phyloP scores from a whole-genome alignment of 2,888 invertebrate genomes.

The Hipparchia sbordonii region DNA sequence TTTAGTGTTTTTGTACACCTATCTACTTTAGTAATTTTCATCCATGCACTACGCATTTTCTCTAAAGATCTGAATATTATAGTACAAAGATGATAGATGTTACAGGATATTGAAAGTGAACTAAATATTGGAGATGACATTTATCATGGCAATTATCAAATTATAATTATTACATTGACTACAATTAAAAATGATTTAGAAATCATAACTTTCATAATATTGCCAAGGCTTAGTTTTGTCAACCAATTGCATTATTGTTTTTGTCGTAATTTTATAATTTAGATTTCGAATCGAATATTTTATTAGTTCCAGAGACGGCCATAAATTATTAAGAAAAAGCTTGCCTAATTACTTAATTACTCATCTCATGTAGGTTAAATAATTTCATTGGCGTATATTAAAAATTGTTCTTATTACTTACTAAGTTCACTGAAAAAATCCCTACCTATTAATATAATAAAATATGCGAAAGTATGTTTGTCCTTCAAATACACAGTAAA shows the following conservation, averaged over 20 bases:
- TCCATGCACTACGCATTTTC: background rate
- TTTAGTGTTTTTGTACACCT: background rate
- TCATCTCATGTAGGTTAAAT: no score
- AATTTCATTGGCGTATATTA: no score
- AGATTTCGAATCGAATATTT: conserved; percentile 22
- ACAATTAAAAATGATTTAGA: conserved; percentile 23
- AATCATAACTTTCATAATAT: conserved; percentile 26
- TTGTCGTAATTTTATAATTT: conserved; percentile 20
- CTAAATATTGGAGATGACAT: background rate
- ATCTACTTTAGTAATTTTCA: background rate
- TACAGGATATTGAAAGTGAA: background rate
- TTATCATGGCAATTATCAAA: background rate
- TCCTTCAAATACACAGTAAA: no score
- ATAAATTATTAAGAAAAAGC: background rate
- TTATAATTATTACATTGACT: conserved; percentile 22
- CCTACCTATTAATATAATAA: no score
- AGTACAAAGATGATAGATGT: background rate
- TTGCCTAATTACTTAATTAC: no score
- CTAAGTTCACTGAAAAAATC: no score
- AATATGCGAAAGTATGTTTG: no score
- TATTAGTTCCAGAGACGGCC: conserved; percentile 19
- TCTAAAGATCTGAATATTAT: background rate
- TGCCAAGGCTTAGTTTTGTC: conserved; percentile 24
- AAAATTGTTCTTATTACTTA: no score
- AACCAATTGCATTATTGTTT: conserved; percentile 15